A percentile compares a stretch with the other conserved stretches of the same genome.
Conservation (phyloP, 2,797 vertebrate species). For the Bradypus variegatus region DNA sequence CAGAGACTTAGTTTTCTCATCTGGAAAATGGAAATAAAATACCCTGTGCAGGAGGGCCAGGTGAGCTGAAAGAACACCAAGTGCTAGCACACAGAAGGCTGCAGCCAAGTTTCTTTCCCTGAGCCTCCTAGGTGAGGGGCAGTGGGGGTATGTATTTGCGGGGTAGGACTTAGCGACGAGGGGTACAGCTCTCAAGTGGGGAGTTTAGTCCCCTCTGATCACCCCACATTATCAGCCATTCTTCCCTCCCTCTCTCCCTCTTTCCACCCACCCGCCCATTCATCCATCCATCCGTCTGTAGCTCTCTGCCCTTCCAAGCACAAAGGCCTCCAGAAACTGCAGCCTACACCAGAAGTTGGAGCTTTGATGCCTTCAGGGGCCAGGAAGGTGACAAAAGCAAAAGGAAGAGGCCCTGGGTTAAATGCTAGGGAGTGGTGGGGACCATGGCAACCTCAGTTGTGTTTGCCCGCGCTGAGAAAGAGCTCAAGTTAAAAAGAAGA, state of each 20-base stretch:
- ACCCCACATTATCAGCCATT: no score
- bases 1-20: neutral
- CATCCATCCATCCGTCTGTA: neutral
- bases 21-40: neutral
- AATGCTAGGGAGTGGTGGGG: no score
- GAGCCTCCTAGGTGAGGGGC: neutral
- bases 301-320: neutral
- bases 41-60: neutral
- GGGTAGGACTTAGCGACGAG: rapidly evolving
- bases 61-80: neutral
- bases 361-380: neutral
- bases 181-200: no score
- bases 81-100: rapidly evolving
- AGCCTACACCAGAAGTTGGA: neutral
- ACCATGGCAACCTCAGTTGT: neutral
- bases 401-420: neutral
- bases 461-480: neutral
- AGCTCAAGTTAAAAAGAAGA: neutral
- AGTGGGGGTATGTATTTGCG: rapidly evolving
- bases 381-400: neutral
- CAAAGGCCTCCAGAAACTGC: neutral
- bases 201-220: neutral
- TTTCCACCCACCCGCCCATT: rapidly evolving
- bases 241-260: neutral
- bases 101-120: no score